Evolutionary conservation across 2,888 invertebrate species (phyloP), one percentile per base, ranked within the genome.

Genomic region (Disparrhopalites patrizii): DNA sequence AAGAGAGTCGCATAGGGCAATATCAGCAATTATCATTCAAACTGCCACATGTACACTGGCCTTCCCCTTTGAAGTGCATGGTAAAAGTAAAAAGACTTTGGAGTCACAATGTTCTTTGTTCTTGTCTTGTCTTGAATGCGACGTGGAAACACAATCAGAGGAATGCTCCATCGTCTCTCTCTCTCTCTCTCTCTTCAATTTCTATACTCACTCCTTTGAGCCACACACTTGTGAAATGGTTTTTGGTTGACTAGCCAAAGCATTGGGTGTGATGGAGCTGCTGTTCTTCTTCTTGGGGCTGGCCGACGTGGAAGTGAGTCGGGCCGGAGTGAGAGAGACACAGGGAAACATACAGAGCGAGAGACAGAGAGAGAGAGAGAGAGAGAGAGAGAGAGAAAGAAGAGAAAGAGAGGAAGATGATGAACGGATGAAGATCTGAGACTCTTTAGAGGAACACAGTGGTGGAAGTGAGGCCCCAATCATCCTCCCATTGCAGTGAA

Each of bases 321-420:
- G n/a, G n/a, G n/a, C n/a, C n/a, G n/a, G n/a, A n/a, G n/a, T n/a
- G n/a, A n/a, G n/a, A n/a, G n/a, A n/a, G n/a, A n/a, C 47, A 47
- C 47, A 47, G 20, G 47, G 47, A 47, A 58, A 27, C 33, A 58
- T 58, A n/a, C 36, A 27, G 40, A 58, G 58, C 43, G 30, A 58
- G 43, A 43, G 2, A 54, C 10, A 4, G 23, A 15, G 27, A 54
- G 25, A 30, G 30, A 28, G 36, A 58, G 58, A 43, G n/a, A 40
- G 15, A n/a, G 23, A 43, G 56, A 56, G 56, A 56, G 25, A 28
- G n/a, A 3, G 51, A 5, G 55, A 25, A 55, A 20, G n/a, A 50
- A 20, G 20, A 50, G 50, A 50, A n/a, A n/a, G 20, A n/a, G 50
- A 50, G 18, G 50, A 7, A 36, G 15, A 13, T n/a, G 38, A 13